Base-by-base conservation (phyloP, 2,797 vertebrate genomes). In the Alosa sapidissima region DNA sequence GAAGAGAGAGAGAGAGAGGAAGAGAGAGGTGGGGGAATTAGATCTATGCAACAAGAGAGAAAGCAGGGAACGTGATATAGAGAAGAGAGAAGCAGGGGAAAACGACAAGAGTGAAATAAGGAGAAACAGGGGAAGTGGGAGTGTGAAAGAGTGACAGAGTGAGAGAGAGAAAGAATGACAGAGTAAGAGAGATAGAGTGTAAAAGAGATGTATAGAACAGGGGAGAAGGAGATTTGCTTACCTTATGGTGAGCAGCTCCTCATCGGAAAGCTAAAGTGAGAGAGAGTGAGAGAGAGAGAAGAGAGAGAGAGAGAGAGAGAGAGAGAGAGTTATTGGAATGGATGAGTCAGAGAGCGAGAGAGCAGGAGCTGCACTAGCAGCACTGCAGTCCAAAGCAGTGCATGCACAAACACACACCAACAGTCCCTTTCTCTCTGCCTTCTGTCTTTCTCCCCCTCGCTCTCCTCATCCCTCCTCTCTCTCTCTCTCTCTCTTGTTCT, bases 241-340 rank as follows among this genome's bases (percentile, higher is more conserved):
- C 98, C 97, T 98, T 96, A 98, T 96, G 82, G 89, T 87, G 85
- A 96, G 96, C 97, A 97, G 96, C 91, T 97, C 96, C 92, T 96
- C 95, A 55, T 95, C 96, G 92, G 96, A 95, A 94, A 96, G 96
- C 97, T 98, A 94, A 55, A 55, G 54, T 91, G 95, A 94, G 93
- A 95, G 95, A 96, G 91, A 55, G 54, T 91, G 95, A 94, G 93
- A 95, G 95, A 96, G 91, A n/a, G n/a, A n/a, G n/a, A n/a, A n/a
- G 91, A 90, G 89, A 90, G 87, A 85, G 88, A 86, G 21, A 92
- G 14, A 81, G n/a, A 45, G 75, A 65, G 83, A 28, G 83, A 52
- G 55, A 81, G 48, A 85, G 87, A 86, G 72, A 19, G 36, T 78
- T 78, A 78, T 78, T 78, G 72, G 36, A 78, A 78, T 21, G 72